phyloP scores from a whole-genome alignment of 2,888 invertebrate genomes.

The Candidula unifasciata region DNA sequence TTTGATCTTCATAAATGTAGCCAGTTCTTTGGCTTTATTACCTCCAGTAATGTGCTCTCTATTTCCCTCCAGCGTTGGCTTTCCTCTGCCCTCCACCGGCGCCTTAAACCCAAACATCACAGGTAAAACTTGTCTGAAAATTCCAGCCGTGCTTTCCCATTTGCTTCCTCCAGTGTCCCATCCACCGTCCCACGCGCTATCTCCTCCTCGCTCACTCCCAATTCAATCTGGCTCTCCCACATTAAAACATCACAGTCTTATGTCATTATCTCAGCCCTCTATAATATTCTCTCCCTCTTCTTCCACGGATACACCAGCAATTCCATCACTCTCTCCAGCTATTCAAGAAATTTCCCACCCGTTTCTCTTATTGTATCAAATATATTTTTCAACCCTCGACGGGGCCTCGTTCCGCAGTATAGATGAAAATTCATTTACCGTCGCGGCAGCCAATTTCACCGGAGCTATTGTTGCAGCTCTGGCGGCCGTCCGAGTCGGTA shows the following conservation, averaged over 20 bases:
- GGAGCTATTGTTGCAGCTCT: slow-evolving; percentile 33
- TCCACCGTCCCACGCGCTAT: not conserved
- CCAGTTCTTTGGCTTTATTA: too few species aligned
- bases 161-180: not conserved
- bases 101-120: not conserved
- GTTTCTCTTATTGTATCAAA: slow-evolving; percentile 4
- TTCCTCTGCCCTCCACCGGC: too few species aligned
- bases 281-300: slow-evolving; percentile 28
- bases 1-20: too few species aligned
- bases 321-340: slow-evolving; percentile 1
- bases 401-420: slow-evolving; percentile 32
- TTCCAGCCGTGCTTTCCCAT: not conserved
- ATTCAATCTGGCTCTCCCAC: slow-evolving; percentile 11
- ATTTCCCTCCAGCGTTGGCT: too few species aligned
- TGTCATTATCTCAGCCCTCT: slow-evolving; percentile 13
- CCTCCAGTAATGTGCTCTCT: too few species aligned
- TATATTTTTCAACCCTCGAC: slow-evolving; percentile 35
- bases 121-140: not conserved
- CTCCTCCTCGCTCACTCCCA: not conserved
- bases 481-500: slow-evolving; percentile 29
- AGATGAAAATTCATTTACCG: slow-evolving; percentile 49
- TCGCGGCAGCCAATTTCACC: slow-evolving; percentile 40
- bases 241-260: slow-evolving; percentile 11
- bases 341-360: not conserved
- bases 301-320: slow-evolving; percentile 21